Conservation (phyloP, 2,888 invertebrate species). For the Phyto melanocephala region DNA sequence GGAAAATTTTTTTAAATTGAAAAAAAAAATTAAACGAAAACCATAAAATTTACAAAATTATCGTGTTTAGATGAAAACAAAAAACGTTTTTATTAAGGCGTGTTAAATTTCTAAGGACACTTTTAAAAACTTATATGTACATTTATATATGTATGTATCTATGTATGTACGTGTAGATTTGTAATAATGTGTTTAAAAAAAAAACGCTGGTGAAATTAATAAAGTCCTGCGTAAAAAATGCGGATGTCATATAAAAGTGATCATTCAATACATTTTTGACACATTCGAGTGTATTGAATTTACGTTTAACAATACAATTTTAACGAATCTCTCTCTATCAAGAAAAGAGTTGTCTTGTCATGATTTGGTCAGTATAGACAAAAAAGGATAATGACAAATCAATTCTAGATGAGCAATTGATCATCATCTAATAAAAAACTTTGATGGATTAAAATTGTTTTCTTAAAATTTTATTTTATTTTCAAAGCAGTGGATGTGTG, state of each 20-base stretch:
- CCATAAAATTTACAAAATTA: conserved; percentile 37
- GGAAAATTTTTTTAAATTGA: conserved; percentile 17
- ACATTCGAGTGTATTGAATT: conserved; percentile 30
- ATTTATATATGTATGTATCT: no score
- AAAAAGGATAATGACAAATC: conserved; percentile 57
- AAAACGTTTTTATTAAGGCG: conserved; percentile 1
- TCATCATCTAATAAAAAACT: conserved; percentile 55
- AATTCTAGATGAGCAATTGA: conserved; percentile 50
- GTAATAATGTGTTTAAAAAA: no score
- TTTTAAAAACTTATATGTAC: background rate
- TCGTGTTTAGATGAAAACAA: background rate
- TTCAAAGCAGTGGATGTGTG: background rate
- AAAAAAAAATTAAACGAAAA: conserved; percentile 43
- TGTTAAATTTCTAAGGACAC: background rate
- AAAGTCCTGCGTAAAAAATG: conserved; percentile 63
- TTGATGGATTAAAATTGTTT: conserved; percentile 46
- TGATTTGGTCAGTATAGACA: conserved; percentile 47
- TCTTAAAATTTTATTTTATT: background rate
- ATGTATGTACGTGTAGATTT: no score
- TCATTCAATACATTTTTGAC: conserved; percentile 64
- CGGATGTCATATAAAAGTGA: conserved; percentile 36
- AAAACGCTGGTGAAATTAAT: conserved; percentile 36
- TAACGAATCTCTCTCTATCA: background rate
- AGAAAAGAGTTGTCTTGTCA: conserved; percentile 61
- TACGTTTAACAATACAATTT: background rate